These are phyloP conservation scores for Drosophila differens DNA, from an alignment of 2,888 invertebrate species.

Conservation along the genomic window DNA sequence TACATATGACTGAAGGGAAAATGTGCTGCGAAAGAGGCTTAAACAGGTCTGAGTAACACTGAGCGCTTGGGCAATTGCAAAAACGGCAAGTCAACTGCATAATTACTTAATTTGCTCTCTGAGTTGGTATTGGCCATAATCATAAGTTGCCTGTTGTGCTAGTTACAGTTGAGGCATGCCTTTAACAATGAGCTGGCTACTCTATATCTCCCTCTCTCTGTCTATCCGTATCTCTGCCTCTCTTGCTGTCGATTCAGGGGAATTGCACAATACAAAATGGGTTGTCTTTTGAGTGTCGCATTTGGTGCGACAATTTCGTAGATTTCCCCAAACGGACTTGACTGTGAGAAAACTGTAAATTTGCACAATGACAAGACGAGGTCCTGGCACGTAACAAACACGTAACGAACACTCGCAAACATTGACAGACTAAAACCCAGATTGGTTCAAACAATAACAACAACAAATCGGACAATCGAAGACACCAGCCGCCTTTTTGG, in stretches of 20 bases:
- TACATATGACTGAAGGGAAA: conserved; percentile 17
- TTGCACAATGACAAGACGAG: conserved; percentile 68
- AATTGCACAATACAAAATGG: conserved; percentile 60
- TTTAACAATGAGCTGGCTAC: conserved; percentile 14
- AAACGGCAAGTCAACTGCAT: conserved; percentile 77
- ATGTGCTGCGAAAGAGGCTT: conserved; percentile 52
- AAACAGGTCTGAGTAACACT: conserved; percentile 43
- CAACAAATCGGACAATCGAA: conserved; percentile 11
- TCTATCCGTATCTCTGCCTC: neutral
- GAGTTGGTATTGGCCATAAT: conserved; percentile 34
- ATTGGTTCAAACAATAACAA: conserved; percentile 52
- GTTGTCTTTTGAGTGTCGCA: conserved; percentile 72
- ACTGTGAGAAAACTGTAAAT: conserved; percentile 66
- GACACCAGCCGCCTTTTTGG: conserved; percentile 33
- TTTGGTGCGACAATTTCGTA: conserved; percentile 69
- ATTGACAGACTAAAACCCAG: conserved; percentile 64
- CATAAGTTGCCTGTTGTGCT: conserved; percentile 39
- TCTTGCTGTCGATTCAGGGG: conserved; percentile 8
- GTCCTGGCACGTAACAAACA: conserved; percentile 66
- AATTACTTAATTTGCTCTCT: conserved; percentile 74
- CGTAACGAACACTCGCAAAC: conserved; percentile 59
- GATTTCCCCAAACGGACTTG: conserved; percentile 72
- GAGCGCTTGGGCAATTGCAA: conserved; percentile 44
- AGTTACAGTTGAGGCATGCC: conserved; percentile 21
- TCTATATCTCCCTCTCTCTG: neutral